Conservation (phyloP, 1,140 invertebrate genomes). For the Anthonomus grandis region DNA sequence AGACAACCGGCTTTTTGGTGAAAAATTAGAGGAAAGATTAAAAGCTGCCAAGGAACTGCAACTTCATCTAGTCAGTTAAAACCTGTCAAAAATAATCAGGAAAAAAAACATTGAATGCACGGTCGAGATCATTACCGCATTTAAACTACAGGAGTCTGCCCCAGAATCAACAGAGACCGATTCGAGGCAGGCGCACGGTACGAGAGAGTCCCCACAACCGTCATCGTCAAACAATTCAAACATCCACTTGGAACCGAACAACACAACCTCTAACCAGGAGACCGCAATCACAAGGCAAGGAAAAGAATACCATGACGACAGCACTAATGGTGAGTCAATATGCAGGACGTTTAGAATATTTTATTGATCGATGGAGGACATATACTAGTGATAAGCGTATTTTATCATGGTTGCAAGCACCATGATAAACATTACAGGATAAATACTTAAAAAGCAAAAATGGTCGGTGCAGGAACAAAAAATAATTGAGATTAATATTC, state of each 20-base stretch:
- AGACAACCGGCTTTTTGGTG: background rate
- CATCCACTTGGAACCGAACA: background rate
- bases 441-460: background rate
- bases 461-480: too few species aligned
- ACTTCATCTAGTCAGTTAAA: too few species aligned
- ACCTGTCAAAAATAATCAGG: background rate
- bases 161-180: background rate
- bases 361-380: background rate
- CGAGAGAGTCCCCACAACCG: background rate
- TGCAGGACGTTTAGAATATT: background rate
- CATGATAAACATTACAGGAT: background rate
- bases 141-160: background rate
- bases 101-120: background rate
- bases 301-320: background rate
- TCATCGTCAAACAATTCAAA: background rate
- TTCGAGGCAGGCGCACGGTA: background rate
- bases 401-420: background rate
- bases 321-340: background rate
- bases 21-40: too few species aligned
- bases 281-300: background rate
- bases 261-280: background rate
- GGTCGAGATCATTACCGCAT: background rate
- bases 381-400: background rate
- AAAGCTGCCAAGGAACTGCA: too few species aligned
- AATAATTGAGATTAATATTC: background rate